Base-by-base conservation (phyloP, 2,888 invertebrate species). In the Seira musarum region DNA sequence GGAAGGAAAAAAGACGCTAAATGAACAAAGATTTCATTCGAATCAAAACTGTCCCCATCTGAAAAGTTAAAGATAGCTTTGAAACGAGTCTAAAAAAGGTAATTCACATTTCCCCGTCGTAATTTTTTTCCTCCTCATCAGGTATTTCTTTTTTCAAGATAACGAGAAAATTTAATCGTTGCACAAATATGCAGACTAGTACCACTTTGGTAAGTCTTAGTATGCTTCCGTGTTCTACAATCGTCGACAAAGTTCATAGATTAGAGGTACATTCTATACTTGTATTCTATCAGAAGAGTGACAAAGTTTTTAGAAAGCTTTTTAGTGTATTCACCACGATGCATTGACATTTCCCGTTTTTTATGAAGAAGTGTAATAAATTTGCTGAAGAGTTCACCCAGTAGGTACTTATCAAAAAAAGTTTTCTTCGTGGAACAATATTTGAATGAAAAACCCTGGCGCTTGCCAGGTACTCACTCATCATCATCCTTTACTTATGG, bases 131-230 rank as follows among this genome's bases (percentile, higher is more conserved):
- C n/a, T 40, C n/a, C 40, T 40, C 40, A 8, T 40, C 40, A 40
- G 40, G 40, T 40, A 40, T 40, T 40, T 40, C 13, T 40, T 13
- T 13, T 40, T n/a, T n/a, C n/a, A n/a, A 8, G 40, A 40, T 40
- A 40, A 40, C 40, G 40, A 40, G 40, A 40, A 40, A 40, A 40
- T 40, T 40, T 40, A 40, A 40, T 40, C 13, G 40, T 40, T 69
- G 69, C 46, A 67, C 68, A 80, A 80, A 78, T 78, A 78, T 80
- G 79, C 79, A 80, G 79, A 80, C 73, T 80, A 40, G 40, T 40
- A 40, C 40, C 40, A 68, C 78, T 71, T 71, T 78, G 78, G 40
- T 40, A 40, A 64, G 17, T 64, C 69, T 57, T 40, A 40, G 40
- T 78, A 66, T 66, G 67, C 67, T 78, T 78, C 65, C 78, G 67